Conservation (phyloP, 1,140 invertebrate genomes). For the Chlorops oryzae region DNA sequence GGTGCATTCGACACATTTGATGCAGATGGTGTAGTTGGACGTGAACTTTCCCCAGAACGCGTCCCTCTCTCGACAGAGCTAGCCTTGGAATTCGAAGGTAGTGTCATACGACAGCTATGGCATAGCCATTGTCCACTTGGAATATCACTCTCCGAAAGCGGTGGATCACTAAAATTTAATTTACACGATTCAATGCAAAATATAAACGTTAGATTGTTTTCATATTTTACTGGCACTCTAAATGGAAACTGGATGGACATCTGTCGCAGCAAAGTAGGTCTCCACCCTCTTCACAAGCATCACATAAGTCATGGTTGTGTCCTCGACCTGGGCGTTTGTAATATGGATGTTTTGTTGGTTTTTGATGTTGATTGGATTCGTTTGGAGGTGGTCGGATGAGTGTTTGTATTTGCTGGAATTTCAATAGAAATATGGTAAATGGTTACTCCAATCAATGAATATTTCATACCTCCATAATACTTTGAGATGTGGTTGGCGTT, state of each 20-base stretch:
- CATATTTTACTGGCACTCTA: conserved; percentile 78
- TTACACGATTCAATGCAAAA: too few species aligned
- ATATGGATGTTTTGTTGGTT: conserved; percentile 70
- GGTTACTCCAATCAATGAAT: too few species aligned
- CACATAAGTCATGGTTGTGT: conserved; percentile 90
- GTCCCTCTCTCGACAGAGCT: conserved; percentile 39
- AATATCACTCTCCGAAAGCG: conserved; percentile 79
- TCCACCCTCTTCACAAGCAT: conserved; percentile 87
- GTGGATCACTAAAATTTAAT: conserved; percentile 78
- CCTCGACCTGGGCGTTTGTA: conserved; percentile 79
- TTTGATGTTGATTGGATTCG: conserved; percentile 54
- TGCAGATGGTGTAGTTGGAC: conserved; percentile 36
- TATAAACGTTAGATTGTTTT: too few species aligned
- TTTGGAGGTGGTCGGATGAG: conserved; percentile 82
- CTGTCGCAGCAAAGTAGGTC: conserved; percentile 93
- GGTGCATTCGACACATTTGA: too few species aligned
- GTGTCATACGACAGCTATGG: conserved; percentile 61
- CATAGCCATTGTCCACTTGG: conserved; percentile 89
- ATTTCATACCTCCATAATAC: too few species aligned
- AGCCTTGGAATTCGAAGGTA: conserved; percentile 30
- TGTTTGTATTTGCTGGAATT: conserved; percentile 84
- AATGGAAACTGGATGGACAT: conserved; percentile 91
- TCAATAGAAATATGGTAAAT: too few species aligned
- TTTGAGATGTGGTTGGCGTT: too few species aligned
- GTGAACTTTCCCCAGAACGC: conserved; percentile 25